Conservation (phyloP, 2,113 vertebrate genomes). For the Dissostichus mawsoni region DNA sequence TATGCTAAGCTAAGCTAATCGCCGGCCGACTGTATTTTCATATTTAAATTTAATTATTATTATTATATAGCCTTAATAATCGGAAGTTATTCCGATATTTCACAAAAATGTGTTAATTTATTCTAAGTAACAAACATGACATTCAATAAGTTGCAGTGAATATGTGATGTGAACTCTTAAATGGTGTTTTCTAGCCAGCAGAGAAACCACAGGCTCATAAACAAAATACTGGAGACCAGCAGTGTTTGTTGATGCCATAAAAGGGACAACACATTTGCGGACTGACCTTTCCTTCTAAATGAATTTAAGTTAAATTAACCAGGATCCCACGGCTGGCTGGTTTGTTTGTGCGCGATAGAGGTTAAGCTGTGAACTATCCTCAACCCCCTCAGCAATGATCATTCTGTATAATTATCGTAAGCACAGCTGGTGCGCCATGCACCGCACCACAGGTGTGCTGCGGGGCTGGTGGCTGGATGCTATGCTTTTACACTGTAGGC, state of each 20-base stretch:
- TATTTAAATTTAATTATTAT: slow-evolving; percentile 4
- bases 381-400: slow-evolving; percentile 56
- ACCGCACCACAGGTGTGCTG: slow-evolving; percentile 61
- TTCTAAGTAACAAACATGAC: not conserved
- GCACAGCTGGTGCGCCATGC: slow-evolving; percentile 69
- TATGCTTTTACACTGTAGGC: slow-evolving; percentile 50
- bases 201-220: not conserved
- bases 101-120: not conserved
- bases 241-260: slow-evolving; percentile 1
- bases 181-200: not conserved
- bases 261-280: slow-evolving; percentile 18
- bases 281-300: slow-evolving; percentile 60
- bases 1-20: not conserved
- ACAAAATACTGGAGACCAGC: slow-evolving; percentile 21
- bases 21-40: not conserved
- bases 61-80: too few relatives aligned
- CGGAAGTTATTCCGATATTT: not conserved
- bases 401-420: slow-evolving; percentile 60
- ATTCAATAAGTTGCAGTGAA: not conserved
- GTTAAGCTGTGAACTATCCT: slow-evolving; percentile 55
- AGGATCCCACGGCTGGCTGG: slow-evolving; percentile 36
- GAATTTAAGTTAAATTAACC: slow-evolving; percentile 54
- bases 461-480: slow-evolving; percentile 39
- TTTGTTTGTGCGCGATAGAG: slow-evolving; percentile 52
- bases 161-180: not conserved